These are phyloP conservation scores for Plectropomus leopardus DNA, from an alignment of 2,113 vertebrate species.

Conservation along the genomic window DNA sequence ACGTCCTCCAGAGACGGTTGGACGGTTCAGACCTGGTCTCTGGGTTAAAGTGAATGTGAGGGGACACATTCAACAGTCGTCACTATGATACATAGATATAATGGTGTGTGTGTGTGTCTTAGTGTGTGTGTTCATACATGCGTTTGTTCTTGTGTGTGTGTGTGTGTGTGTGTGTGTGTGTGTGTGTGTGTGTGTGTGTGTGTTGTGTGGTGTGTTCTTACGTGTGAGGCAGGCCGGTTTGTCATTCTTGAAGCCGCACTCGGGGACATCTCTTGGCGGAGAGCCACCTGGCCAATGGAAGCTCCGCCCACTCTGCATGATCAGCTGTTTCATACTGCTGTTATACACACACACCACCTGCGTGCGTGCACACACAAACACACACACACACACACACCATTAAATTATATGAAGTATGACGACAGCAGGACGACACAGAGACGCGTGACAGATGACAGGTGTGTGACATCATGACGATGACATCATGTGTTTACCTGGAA, in stretches of 20 bases:
- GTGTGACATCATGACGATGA: background rate
- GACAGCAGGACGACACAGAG: too few relatives aligned
- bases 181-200: background rate
- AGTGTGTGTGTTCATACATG: background rate
- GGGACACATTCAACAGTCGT: too few relatives aligned
- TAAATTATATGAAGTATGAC: too few relatives aligned
- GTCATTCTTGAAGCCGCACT: slow-evolving; percentile 91
- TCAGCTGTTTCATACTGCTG: slow-evolving; percentile 86
- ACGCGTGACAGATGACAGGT: background rate
- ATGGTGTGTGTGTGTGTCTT: background rate
- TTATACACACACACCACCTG: slow-evolving; percentile 92
- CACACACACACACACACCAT: slow-evolving; percentile 1
- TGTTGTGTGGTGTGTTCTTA: background rate
- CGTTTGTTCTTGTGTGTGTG: background rate
- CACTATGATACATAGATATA: too few relatives aligned
- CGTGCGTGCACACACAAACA: slow-evolving; percentile 39
- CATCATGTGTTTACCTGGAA: slow-evolving; percentile 86
- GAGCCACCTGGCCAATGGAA: slow-evolving; percentile 89
- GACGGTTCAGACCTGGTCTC: too few relatives aligned
- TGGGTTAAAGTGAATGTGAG: too few relatives aligned
- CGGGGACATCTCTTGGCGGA: slow-evolving; percentile 87
- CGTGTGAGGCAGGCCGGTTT: slow-evolving; percentile 81
- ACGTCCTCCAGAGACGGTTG: too few relatives aligned
- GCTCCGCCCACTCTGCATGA: slow-evolving; percentile 77
- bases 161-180: background rate